Conservation (phyloP, 2,888 invertebrate species). For the Andrena flavipes region DNA sequence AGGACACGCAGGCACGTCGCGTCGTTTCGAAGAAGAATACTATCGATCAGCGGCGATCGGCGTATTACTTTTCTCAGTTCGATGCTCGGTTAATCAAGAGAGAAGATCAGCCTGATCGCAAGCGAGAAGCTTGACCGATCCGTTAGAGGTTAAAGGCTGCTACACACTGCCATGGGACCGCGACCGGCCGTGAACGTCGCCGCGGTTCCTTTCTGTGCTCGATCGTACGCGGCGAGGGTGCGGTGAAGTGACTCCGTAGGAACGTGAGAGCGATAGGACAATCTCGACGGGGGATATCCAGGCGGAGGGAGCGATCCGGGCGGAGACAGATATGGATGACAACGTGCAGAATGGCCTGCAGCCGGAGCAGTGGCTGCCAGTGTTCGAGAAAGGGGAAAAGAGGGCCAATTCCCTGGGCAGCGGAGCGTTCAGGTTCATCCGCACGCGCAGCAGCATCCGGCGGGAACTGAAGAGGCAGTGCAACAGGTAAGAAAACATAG, state of each 20-base stretch:
- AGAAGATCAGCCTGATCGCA: conserved; percentile 57
- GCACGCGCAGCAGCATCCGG: conserved; percentile 80
- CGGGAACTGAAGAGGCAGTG: conserved; percentile 80
- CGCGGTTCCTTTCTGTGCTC: conserved; percentile 49
- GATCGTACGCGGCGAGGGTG: conserved; percentile 44
- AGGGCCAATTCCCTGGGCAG: conserved; percentile 76
- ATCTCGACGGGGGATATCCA: conserved; percentile 36
- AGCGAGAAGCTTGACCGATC: conserved; percentile 68
- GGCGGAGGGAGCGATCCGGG: conserved; percentile 33
- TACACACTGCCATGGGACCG: conserved; percentile 59
- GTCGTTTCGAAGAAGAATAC: conserved; percentile 7
- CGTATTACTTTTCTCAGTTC: conserved; percentile 50
- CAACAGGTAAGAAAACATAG: conserved; percentile 78
- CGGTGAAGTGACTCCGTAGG: conserved; percentile 38
- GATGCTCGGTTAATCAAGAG: conserved; percentile 57
- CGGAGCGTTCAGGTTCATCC: conserved; percentile 81
- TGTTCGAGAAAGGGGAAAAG: conserved; percentile 74
- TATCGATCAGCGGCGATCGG: conserved; percentile 43
- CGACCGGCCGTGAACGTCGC: conserved; percentile 46
- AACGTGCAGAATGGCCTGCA: conserved; percentile 72
- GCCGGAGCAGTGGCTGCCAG: conserved; percentile 80
- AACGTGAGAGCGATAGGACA: conserved; percentile 42
- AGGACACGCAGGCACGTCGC: conserved; percentile 11
- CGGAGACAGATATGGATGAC: conserved; percentile 78
- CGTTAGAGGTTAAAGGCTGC: conserved; percentile 79